Evolutionary conservation across 1,140 invertebrate genomes (phyloP), one percentile per base, ranked within the genome.

Genomic region (Triops longicaudatus): DNA sequence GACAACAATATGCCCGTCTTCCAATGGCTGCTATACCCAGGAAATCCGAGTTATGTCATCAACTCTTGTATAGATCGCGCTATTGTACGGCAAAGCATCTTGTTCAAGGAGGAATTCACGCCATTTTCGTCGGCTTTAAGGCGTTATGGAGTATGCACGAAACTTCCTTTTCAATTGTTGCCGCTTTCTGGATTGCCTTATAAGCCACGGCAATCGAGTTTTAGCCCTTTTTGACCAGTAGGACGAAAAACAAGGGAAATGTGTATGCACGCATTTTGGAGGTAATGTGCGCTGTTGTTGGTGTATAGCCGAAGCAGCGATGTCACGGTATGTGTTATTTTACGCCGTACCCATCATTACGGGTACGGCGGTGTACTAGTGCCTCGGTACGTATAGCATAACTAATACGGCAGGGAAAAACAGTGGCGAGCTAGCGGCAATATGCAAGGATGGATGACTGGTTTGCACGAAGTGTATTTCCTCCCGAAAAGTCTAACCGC

Each of bases 391-490:
- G 50, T 63, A n/a, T n/a, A 63, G 50, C 50, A 63, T 63, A 63
- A 17, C 50, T 63, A 63, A 63, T 63, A 63, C 7, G 50, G 22
- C 10, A 63, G 50, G 50, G 50, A 63, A 63, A 63, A 63, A 63
- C 50, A 63, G n/a, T 63, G 50, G 50, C 50, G 50, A 63, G 50
- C 50, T 63, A 63, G 50, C 50, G 50, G 50, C 50, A 63, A 22
- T 63, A 63, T 63, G 50, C 50, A 63, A 63, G 50, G 50, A 63
- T 63, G 50, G 50, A 63, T 63, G 50, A 63, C 50, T 63, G 50
- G 17, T 63, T 63, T 63, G 50, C 50, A 63, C 50, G 50, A 63
- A 63, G 50, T 63, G 17, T 63, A 63, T 63, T 63, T 63, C 50
- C 50, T 63, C 50, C 50, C 50, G n/a, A n/a, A 63, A 14, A 14